Conservation (phyloP, 2,113 vertebrate species). For the Excalfactoria chinensis region DNA sequence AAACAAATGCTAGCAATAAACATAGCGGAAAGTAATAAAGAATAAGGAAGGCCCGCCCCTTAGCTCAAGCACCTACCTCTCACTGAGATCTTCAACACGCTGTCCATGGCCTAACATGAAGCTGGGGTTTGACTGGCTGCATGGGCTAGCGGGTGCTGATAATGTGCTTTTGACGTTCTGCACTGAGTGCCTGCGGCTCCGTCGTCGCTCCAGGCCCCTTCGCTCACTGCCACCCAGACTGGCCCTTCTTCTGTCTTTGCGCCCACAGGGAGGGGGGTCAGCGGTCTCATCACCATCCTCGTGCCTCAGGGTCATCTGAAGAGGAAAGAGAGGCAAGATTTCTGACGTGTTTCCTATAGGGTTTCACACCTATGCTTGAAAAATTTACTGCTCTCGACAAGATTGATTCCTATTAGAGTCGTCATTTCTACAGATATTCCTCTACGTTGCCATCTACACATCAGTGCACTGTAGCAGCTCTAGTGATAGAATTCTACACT, state of each 20-base stretch:
- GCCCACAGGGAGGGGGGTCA: constrained; percentile 80
- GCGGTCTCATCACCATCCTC: constrained; percentile 90
- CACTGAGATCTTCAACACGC: constrained; percentile 81
- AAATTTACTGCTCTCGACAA: background rate
- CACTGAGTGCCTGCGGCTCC: constrained; percentile 93
- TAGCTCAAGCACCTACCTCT: constrained; percentile 82
- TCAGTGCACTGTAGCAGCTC: background rate
- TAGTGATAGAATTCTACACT: background rate
- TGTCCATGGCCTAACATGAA: constrained; percentile 79
- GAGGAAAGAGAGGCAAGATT: background rate
- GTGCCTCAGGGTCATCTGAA: constrained; percentile 85
- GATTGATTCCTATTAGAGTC: background rate
- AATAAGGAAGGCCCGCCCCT: background rate
- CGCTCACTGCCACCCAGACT: constrained; percentile 81
- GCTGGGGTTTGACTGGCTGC: constrained; percentile 58
- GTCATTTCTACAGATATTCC: background rate
- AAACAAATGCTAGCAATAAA: background rate
- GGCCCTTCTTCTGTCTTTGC: constrained; percentile 88
- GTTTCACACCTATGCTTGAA: background rate
- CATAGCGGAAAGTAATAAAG: rapidly evolving
- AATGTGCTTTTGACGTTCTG: constrained; percentile 83
- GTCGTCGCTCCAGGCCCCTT: constrained; percentile 87
- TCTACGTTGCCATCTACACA: background rate
- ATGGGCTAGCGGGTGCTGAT: constrained; percentile 87
- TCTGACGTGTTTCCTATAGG: background rate